A percentile compares a stretch with the other conserved stretches of the same genome.
These are phyloP conservation scores for Tinea pellionella DNA, from an alignment of 2,888 invertebrate genomes.

Conservation along the genomic window DNA sequence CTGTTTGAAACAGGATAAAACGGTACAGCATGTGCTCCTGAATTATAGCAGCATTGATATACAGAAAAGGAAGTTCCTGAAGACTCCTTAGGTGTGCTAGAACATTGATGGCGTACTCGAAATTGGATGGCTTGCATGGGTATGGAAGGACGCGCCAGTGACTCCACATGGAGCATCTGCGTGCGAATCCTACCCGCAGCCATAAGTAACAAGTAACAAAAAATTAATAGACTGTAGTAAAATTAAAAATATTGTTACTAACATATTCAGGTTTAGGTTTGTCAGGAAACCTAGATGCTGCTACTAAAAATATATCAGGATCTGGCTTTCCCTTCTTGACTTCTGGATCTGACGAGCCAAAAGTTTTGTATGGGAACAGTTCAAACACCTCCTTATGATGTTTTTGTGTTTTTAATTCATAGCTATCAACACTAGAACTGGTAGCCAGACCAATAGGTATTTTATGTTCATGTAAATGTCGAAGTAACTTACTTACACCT, in stretches of 20 bases:
- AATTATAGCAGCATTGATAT: too few species aligned
- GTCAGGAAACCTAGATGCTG: constrained; percentile 77
- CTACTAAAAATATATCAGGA: constrained; percentile 87
- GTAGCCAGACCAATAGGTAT: constrained; percentile 90
- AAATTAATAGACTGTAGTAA: too few species aligned
- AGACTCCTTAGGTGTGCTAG: too few species aligned
- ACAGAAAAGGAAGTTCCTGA: too few species aligned
- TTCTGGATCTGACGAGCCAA: constrained; percentile 85
- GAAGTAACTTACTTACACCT: constrained; percentile 82
- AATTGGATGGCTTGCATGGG: too few species aligned
- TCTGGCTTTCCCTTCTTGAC: constrained; percentile 88
- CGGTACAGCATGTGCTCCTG: too few species aligned
- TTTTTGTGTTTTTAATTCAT: constrained; percentile 74
- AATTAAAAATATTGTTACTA: constrained; percentile 18
- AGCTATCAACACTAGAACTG: constrained; percentile 81
- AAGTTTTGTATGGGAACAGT: constrained; percentile 78
- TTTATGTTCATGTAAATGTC: constrained; percentile 77
- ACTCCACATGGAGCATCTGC: too few species aligned
- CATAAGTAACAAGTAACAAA: too few species aligned
- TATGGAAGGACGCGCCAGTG: too few species aligned
- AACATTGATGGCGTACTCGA: too few species aligned
- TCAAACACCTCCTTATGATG: constrained; percentile 75
- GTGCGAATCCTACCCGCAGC: too few species aligned
- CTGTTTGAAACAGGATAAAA: too few species aligned
- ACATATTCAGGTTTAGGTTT: constrained; percentile 70